These are phyloP conservation scores for Anguilla marmorata DNA, from an alignment of 2,797 vertebrate genomes.

Conservation along the genomic window DNA sequence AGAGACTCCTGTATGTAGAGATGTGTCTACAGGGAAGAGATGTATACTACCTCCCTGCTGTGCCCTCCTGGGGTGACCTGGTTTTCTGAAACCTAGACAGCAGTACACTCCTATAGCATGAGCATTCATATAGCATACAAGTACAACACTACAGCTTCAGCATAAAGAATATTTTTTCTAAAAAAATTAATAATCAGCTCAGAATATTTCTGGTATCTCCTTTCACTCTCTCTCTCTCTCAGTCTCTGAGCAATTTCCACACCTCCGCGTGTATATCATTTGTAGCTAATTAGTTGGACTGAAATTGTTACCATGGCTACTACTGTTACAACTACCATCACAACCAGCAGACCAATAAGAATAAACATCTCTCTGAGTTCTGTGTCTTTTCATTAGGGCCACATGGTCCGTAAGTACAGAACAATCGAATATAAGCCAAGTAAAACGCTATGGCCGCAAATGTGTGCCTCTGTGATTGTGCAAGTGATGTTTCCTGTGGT, in stretches of 20 bases:
- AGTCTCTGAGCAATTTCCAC: background rate
- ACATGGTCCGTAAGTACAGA: background rate
- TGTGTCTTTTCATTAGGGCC: background rate
- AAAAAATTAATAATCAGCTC: background rate
- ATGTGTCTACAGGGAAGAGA: background rate
- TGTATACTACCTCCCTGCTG: background rate
- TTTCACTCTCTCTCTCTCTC: slow-evolving; percentile 11
- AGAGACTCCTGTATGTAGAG: background rate
- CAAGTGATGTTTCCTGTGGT: slow-evolving; percentile 7
- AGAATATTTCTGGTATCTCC: background rate
- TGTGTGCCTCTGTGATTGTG: background rate
- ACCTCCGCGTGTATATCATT: slow-evolving; percentile 25
- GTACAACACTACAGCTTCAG: background rate
- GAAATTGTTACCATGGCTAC: slow-evolving; percentile 37
- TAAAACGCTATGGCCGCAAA: background rate
- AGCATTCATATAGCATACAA: background rate
- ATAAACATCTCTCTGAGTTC: slow-evolving; percentile 28
- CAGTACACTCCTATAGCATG: background rate
- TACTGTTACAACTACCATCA: slow-evolving; percentile 22
- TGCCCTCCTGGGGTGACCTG: background rate
- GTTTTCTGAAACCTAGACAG: background rate
- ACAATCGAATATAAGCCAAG: background rate
- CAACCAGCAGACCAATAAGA: slow-evolving; percentile 22
- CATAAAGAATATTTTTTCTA: background rate
- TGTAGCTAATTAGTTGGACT: slow-evolving; percentile 36